Conservation (phyloP, 1,140 invertebrate species). For the Dinothrombium tinctorium region DNA sequence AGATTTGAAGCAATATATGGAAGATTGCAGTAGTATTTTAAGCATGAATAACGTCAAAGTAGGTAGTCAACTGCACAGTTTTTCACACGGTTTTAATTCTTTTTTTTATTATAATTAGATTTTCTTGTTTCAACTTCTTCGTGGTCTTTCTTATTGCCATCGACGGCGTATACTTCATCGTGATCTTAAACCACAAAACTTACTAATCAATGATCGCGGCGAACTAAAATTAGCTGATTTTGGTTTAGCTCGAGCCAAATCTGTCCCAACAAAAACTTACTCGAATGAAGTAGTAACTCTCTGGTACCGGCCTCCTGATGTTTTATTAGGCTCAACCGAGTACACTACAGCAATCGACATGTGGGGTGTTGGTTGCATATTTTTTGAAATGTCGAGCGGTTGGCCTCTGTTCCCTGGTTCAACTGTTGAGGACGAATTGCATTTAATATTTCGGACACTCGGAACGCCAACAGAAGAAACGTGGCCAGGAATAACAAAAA, state of each 20-base stretch:
- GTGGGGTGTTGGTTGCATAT: constrained; percentile 50
- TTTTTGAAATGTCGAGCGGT: constrained; percentile 43
- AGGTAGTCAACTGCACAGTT: constrained; percentile 11
- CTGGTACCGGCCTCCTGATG: constrained; percentile 47
- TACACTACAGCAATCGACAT: constrained; percentile 46
- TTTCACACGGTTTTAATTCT: not conserved
- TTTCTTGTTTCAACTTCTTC: constrained; percentile 40
- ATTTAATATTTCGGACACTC: constrained; percentile 32
- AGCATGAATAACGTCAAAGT: constrained; percentile 40
- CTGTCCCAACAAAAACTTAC: constrained; percentile 47
- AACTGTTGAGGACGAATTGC: constrained; percentile 37
- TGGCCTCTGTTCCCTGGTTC: constrained; percentile 39
- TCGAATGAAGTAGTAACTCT: constrained; percentile 51
- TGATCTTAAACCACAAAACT: constrained; percentile 45
- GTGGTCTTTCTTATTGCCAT: constrained; percentile 42
- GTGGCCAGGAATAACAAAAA: constrained; percentile 26
- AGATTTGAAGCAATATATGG: constrained; percentile 48
- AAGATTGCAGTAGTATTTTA: constrained; percentile 36
- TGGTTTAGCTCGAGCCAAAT: constrained; percentile 37
- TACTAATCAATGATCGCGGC: constrained; percentile 39
- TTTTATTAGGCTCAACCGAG: constrained; percentile 38
- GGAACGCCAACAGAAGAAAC: constrained; percentile 31
- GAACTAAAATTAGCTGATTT: constrained; percentile 41
- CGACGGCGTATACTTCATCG: constrained; percentile 37
- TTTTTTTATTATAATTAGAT: constrained; percentile 23